Evolutionary conservation across 1,140 invertebrate species (phyloP), one percentile per base, ranked within the genome.

Genomic region (Andricus grossulariae): DNA sequence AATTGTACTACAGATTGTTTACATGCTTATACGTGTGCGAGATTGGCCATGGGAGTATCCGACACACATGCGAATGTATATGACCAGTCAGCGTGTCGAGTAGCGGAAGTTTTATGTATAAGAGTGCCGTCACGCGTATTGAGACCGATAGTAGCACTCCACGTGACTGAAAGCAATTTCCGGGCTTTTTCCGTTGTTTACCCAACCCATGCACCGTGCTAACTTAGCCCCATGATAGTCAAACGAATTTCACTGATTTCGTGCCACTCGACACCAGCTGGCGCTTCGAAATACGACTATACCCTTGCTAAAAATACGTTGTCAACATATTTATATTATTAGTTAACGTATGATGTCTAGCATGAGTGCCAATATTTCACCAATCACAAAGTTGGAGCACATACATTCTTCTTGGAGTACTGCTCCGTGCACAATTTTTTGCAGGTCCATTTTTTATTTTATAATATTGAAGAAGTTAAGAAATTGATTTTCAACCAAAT

Each of bases 181-280:
- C 74, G 74, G 70, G 74, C 71, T 76, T 79, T 76, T 77, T 54
- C 39, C 73, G 75, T 79, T 78, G 74, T 82, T 78, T 81, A 78
- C 77, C 60, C 51, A 51, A 51, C 52, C 21, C 55, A 72, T 54
- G 52, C 74, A 74, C 54, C 71, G 71, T 73, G 72, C 50, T 77
- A 81, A 81, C 75, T 79, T 76, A 60, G 77, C 73, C 60, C 71
- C 57, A 72, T 73, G 52, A 51, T 72, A 72, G 72, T 71, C 74
- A 82, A 82, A 80, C 76, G 74, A 82, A 78, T 78, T 71, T 80
- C 66, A 54, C 75, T 77, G 78, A 83, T 77, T 79, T 74, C 16
- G 32, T 76, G 50, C 54, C n/a, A 76, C 51, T 54, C 70, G 71
- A 78, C 72, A 72, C 72, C 71, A 54, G 8, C 75, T 25, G 6